Evolutionary conservation across 1,140 invertebrate genomes (phyloP), one percentile per base, ranked within the genome.

Genomic region (Wasmannia auropunctata): DNA sequence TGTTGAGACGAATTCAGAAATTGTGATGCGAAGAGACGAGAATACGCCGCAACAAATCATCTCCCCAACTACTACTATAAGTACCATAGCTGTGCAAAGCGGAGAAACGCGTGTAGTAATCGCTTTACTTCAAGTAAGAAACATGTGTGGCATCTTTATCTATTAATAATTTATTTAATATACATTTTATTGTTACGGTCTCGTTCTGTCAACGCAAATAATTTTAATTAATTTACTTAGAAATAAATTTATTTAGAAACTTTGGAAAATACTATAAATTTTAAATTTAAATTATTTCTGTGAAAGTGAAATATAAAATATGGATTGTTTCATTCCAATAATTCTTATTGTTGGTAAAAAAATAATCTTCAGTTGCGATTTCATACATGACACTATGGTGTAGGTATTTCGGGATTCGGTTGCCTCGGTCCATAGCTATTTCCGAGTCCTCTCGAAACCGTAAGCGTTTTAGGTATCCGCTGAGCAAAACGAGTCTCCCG

Each of bases 61-160:
- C 79, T 74, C 43, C 3, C 70, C 87, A 31, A 88, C 87, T 22
- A 99, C 98, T 37, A 98, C 98, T 86, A 97, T 99, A 90, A 98
- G 98, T 93, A 99, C 98, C 22, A 98, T 99, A 89, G 98, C 98
- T 19, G 97, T 99, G 46, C 97, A 98, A 93, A 98, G 98, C 93
- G 98, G 98, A 88, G 96, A 96, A 88, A 98, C 98, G 11, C 96
- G 97, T 93, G 97, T 99, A 91, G 98, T 99, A 91, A 97, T 99
- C 91, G 98, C 98, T 85, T 96, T 99, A 80, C 96, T 99, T 81
- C 97, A 98, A 97, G 98, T 98, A 97, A 96, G 97, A 96, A 76
- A 56, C 69, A 69, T 43, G 28, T 63, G 58, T 62, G 49, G 79
- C 19, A 16, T 54, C n/a, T 51, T n/a, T n/a, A 51, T 51, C 19